Evolutionary conservation across 2,113 vertebrate species (phyloP), one percentile per base, ranked within the genome.

Genomic region (Dasyornis broadbenti): DNA sequence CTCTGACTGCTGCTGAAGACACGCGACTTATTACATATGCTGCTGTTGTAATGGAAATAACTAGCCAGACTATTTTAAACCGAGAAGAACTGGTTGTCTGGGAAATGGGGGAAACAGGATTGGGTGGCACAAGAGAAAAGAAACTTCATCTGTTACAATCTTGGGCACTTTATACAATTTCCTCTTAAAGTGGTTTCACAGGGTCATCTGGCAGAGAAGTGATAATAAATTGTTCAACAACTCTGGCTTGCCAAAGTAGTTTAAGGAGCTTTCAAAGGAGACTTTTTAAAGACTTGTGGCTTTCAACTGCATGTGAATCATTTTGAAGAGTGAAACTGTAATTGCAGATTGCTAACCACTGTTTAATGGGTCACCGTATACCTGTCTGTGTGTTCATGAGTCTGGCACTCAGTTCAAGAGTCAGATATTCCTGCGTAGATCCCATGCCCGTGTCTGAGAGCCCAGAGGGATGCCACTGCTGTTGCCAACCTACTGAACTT

Each of bases 181-280:
- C 47, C 71, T 95, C 61, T 90, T 90, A 65, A 86, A 83, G 64
- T 3, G 11, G 54, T 88, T 95, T 90, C 82, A 87, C 75, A 88
- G 88, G 75, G 39, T 93, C 17, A 70, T 83, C 93, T 96, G 94
- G 90, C 93, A 93, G 76, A 88, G 79, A 81, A 83, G 63, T n/a
- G 68, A 73, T 88, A 89, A 83, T 63, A 97, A 94, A 91, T 90
- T 87, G 93, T 92, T 95, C 73, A 86, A 86, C 59, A 85, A 49
- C 52, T 91, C 24, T 17, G 71, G 30, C 75, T 90, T 95, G 82
- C 85, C 75, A 60, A 82, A 86, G 82, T 73, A 92, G 49, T 94
- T 95, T 83, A 86, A 94, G 57, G 47, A 95, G 75, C 71, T 91
- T 92, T 93, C 76, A 94, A 63, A 91, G 42, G 61, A 94, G 77